Evolutionary conservation across 2,888 invertebrate species (phyloP).

Genomic region (Holacanthella duospinosa): DNA sequence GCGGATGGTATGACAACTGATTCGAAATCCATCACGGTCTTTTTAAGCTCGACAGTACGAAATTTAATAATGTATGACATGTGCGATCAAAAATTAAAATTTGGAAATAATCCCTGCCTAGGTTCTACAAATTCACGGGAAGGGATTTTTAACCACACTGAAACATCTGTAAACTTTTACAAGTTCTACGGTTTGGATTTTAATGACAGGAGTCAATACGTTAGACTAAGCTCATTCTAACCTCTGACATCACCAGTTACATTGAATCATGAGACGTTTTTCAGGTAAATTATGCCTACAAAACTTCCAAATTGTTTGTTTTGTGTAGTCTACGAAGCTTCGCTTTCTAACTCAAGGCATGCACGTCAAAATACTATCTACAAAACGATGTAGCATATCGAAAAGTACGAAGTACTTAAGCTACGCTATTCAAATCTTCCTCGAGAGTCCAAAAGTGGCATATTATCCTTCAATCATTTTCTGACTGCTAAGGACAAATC

Average conservation of each 20-base stretch:
- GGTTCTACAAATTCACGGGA: constrained; percentile 23
- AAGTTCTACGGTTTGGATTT: constrained; percentile 88
- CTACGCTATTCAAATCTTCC: constrained; percentile 40
- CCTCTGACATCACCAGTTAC: constrained; percentile 44
- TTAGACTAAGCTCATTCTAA: too few species aligned
- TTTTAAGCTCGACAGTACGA: too few species aligned
- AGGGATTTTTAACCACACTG: constrained; percentile 38
- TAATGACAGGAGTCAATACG: too few species aligned
- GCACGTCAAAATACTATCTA: constrained; percentile 46
- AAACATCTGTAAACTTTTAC: constrained; percentile 69
- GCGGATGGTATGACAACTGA: constrained; percentile 49
- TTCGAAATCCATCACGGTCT: constrained; percentile 38
- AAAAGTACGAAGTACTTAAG: constrained; percentile 34
- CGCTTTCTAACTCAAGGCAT: constrained; percentile 48
- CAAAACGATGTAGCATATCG: constrained; percentile 33
- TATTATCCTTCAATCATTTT: constrained; percentile 39
- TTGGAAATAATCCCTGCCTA: too few species aligned
- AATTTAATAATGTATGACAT: background rate
- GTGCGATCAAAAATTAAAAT: too few species aligned
- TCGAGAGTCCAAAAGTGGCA: constrained; percentile 38
- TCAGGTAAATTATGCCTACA: too few species aligned
- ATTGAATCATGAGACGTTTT: too few species aligned
- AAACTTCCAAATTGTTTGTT: constrained; percentile 7
- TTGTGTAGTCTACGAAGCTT: constrained; percentile 47
- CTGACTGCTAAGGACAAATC: constrained; percentile 37